Percentiles rank a stretch among this genome's conserved stretches.
Conservation (phyloP, 2,888 invertebrate genomes). For the Argyresthia albistria region DNA sequence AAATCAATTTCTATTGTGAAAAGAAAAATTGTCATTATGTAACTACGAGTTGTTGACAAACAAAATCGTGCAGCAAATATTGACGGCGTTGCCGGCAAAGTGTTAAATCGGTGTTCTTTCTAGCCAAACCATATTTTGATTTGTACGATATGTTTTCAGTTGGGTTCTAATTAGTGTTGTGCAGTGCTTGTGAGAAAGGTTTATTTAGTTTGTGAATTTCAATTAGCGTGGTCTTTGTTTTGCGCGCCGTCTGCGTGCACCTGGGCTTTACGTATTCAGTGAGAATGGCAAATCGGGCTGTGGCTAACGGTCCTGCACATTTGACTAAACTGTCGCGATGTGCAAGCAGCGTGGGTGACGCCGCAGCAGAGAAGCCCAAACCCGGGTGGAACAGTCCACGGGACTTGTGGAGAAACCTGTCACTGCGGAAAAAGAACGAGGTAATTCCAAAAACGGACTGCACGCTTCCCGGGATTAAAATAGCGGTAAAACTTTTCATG, state of each 20-base stretch:
- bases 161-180: too few relatives aligned
- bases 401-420: conserved; percentile 64
- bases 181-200: not conserved
- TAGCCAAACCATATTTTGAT: too few relatives aligned
- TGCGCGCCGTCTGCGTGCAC: not conserved
- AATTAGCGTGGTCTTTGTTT: not conserved
- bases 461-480: too few relatives aligned
- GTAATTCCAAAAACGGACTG: conserved; percentile 22
- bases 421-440: conserved; percentile 60
- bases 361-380: conserved; percentile 51
- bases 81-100: too few relatives aligned
- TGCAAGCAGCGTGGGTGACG: conserved; percentile 56
- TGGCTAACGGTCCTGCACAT: conserved; percentile 23
- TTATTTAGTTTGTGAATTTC: not conserved
- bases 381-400: conserved; percentile 63
- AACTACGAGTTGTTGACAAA: too few relatives aligned
- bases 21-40: too few relatives aligned
- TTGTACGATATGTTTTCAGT: too few relatives aligned
- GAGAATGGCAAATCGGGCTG: conserved; percentile 45
- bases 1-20: too few relatives aligned
- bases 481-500: too few relatives aligned
- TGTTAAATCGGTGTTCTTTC: too few relatives aligned
- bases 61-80: too few relatives aligned
- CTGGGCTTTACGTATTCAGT: not conserved
- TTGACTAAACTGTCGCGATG: conserved; percentile 53